Conservation (phyloP, 2,797 vertebrate species). For the Schizothorax lantsangensis region DNA sequence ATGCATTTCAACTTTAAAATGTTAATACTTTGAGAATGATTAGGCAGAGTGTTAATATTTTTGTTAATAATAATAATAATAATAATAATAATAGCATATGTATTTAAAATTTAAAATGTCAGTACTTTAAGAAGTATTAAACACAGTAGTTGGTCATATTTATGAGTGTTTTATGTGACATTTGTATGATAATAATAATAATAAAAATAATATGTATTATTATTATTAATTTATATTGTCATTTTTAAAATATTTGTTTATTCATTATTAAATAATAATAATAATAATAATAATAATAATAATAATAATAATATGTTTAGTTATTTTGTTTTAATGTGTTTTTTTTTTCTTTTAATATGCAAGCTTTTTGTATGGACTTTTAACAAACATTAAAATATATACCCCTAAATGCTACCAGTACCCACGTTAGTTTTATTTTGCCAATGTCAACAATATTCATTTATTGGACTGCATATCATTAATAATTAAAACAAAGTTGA, state of each 20-base stretch:
- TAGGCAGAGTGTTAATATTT: background rate
- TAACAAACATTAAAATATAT: background rate
- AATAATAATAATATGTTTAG: background rate
- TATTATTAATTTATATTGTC: background rate
- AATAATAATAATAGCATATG: background rate
- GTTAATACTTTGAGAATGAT: background rate
- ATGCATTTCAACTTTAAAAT: background rate
- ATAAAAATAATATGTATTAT: background rate
- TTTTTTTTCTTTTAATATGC: background rate
- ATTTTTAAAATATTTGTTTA: background rate
- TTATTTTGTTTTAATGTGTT: background rate
- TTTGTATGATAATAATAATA: background rate
- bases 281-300: background rate
- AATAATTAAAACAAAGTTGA: background rate
- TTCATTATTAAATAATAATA: background rate
- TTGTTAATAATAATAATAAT: too few species aligned
- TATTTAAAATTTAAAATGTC: background rate
- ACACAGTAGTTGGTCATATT: background rate
- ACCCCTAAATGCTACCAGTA: background rate
- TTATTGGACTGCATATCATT: background rate
- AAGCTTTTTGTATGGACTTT: conserved; percentile 6
- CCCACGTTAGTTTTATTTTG: background rate
- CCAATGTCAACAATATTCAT: background rate
- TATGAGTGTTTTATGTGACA: background rate
- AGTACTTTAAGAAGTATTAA: background rate